Percentiles rank a stretch among this genome's conserved stretches.
Conservation (phyloP, 2,888 invertebrate genomes). For the Zaprionus lineosus region DNA sequence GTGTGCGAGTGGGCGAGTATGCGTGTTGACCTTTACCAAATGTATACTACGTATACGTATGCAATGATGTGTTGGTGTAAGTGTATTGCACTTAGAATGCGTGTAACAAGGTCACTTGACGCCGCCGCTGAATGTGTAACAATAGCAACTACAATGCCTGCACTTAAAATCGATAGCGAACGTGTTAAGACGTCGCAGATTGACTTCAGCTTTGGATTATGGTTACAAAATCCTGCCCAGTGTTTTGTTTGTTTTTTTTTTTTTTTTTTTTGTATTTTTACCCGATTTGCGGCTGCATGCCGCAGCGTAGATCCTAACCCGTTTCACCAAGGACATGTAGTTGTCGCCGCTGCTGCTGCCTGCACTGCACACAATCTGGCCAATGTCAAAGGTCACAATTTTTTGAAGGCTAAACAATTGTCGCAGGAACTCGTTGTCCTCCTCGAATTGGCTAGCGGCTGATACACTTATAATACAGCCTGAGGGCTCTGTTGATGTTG, state of each 20-base stretch:
- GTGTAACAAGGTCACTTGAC: constrained; percentile 66
- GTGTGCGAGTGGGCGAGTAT: constrained; percentile 37
- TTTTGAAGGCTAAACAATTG: constrained; percentile 59
- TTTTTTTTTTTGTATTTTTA: constrained; percentile 13
- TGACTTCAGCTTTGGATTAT: constrained; percentile 1
- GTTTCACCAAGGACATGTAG: constrained; percentile 82
- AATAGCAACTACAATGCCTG: constrained; percentile 32
- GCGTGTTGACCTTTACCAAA: constrained; percentile 72
- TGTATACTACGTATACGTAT: constrained; percentile 63
- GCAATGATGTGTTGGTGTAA: constrained; percentile 17
- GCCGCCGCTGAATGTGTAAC: constrained; percentile 37
- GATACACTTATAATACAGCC: too few species aligned
- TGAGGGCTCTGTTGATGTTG: constrained; percentile 24
- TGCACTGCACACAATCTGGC: constrained; percentile 68
- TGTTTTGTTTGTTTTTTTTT: too few species aligned
- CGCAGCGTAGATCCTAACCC: constrained; percentile 68
- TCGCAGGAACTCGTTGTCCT: constrained; percentile 73
- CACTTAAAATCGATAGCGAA: constrained; percentile 51
- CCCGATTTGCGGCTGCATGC: constrained; percentile 17
- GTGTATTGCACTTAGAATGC: constrained; percentile 72
- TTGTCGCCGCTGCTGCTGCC: constrained; percentile 82
- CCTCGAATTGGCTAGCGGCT: constrained; percentile 59
- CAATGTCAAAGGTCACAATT: constrained; percentile 69
- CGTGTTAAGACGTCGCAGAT: constrained; percentile 22
- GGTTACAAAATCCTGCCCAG: too few species aligned